A percentile compares a stretch with the other conserved stretches of the same genome.
phyloP scores from a whole-genome alignment of 2,113 vertebrate genomes.

The Myotis brandtii region DNA sequence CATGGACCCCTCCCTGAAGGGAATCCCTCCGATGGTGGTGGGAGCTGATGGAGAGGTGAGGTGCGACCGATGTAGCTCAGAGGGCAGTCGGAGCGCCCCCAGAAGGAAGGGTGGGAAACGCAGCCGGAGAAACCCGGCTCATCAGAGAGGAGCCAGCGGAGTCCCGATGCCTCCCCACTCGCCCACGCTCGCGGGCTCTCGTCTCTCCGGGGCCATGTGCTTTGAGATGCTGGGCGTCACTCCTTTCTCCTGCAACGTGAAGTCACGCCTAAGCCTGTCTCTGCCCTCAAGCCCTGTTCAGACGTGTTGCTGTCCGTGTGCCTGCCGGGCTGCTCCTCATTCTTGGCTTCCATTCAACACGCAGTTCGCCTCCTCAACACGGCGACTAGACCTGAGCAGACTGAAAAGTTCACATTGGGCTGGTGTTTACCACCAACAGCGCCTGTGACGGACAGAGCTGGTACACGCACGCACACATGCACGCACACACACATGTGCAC shows the following conservation, averaged over 20 bases:
- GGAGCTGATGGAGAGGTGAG: background rate
- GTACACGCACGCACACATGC: slow-evolving; percentile 2
- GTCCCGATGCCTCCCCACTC: background rate
- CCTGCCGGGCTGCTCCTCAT: background rate
- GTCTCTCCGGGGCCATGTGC: background rate
- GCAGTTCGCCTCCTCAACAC: slow-evolving; percentile 57
- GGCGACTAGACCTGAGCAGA: background rate
- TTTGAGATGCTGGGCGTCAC: background rate
- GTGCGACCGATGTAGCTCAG: no score
- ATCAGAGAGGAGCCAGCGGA: background rate
- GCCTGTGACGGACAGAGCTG: background rate
- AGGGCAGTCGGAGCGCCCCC: fast-evolving
- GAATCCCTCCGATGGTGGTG: background rate
- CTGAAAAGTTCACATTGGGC: background rate
- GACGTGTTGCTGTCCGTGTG: background rate
- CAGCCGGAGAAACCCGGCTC: background rate
- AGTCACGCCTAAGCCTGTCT: background rate
- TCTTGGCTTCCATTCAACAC: background rate
- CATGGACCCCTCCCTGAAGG: background rate
- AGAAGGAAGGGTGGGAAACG: background rate
- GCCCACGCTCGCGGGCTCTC: background rate
- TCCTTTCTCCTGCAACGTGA: background rate
- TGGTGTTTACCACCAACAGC: background rate
- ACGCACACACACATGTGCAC: no score
- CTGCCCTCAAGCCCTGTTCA: background rate